Conservation (phyloP, 2,888 invertebrate genomes). For the Notodonta dromedarius region DNA sequence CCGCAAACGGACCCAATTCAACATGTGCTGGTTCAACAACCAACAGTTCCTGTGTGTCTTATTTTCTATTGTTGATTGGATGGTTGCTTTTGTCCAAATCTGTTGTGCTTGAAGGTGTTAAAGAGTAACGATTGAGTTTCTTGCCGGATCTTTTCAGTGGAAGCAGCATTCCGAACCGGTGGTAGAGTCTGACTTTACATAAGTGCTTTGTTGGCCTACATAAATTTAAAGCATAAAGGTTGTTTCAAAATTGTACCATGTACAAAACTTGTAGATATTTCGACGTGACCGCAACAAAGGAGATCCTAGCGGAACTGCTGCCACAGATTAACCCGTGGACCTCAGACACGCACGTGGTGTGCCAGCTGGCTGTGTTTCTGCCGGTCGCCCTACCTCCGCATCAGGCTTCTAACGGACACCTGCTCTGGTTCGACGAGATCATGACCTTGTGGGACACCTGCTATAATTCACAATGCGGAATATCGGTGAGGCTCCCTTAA, state of each 20-base stretch:
- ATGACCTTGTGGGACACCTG: constrained; percentile 91
- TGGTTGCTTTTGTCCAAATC: too few species aligned
- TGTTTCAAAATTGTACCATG: background rate
- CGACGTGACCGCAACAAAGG: constrained; percentile 89
- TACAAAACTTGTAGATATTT: constrained; percentile 85
- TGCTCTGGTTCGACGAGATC: constrained; percentile 92
- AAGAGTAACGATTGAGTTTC: too few species aligned
- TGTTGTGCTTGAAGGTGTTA: too few species aligned
- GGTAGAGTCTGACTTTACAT: too few species aligned
- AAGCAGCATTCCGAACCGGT: too few species aligned
- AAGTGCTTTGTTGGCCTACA: too few species aligned
- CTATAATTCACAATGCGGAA: constrained; percentile 89
- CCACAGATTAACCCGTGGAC: constrained; percentile 92
- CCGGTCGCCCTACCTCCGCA: constrained; percentile 88
- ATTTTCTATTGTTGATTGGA: too few species aligned
- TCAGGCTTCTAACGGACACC: constrained; percentile 86
- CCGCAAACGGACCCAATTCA: too few species aligned
- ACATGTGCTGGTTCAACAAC: too few species aligned
- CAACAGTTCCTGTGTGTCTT: too few species aligned
- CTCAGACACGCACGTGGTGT: constrained; percentile 80
- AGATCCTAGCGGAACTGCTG: constrained; percentile 92
- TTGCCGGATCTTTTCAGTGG: too few species aligned
- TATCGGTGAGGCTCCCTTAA: constrained; percentile 54
- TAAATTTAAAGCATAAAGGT: too few species aligned
- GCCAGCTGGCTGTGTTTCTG: constrained; percentile 89